Percentiles rank a stretch among this genome's conserved stretches.
Conservation (phyloP, 2,113 vertebrate genomes). For the Condylura cristata region DNA sequence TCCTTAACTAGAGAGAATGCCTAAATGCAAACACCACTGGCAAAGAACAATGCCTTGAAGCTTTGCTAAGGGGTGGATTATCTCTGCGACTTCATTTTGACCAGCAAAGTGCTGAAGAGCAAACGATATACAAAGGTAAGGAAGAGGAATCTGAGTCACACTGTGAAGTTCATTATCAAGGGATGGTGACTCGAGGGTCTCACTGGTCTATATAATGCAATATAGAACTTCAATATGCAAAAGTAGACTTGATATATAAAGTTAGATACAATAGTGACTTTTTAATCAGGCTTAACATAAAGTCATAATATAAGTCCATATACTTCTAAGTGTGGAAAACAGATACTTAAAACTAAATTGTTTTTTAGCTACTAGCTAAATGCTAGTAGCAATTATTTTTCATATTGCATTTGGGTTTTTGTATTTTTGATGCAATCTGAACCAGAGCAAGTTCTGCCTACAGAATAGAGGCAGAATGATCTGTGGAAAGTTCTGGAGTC, state of each 20-base stretch:
- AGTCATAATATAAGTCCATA: not conserved
- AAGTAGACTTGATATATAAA: too few relatives aligned
- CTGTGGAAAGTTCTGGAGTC: not conserved
- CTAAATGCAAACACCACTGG: not conserved
- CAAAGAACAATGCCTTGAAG: not conserved
- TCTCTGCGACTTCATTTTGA: not conserved
- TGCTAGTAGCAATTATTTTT: too few relatives aligned
- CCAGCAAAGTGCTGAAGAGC: not conserved
- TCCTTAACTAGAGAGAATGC: not conserved
- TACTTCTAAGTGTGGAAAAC: not conserved
- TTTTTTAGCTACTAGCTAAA: not conserved
- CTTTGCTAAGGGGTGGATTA: not conserved
- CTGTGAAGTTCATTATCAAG: too few relatives aligned
- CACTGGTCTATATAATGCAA: not conserved
- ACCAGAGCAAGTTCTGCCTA: not conserved
- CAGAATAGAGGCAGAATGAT: not conserved
- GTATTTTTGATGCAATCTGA: not conserved
- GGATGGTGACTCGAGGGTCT: too few relatives aligned
- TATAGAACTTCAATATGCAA: not conserved
- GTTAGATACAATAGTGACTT: not conserved
- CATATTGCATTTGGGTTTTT: not conserved
- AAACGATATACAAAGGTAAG: not conserved
- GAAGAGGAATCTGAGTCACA: too few relatives aligned
- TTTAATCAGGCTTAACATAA: not conserved
- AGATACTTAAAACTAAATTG: not conserved